These are phyloP conservation scores for Cheilosia grossa DNA, from an alignment of 2,888 invertebrate species.

Conservation along the genomic window DNA sequence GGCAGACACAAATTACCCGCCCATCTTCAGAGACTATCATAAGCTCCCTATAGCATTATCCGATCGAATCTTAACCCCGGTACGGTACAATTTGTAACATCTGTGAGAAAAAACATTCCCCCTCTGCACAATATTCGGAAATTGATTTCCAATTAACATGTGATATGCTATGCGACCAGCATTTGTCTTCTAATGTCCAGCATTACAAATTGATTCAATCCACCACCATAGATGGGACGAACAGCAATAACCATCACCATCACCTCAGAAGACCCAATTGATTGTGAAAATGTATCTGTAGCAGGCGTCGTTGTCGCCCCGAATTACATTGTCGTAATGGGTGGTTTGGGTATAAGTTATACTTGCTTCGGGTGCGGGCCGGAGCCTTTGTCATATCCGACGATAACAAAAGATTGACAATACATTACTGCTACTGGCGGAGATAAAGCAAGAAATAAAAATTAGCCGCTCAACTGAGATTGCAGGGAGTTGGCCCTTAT, in stretches of 20 bases:
- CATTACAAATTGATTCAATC: constrained; percentile 61
- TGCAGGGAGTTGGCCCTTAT: constrained; percentile 4
- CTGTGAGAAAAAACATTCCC: constrained; percentile 49
- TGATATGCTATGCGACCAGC: constrained; percentile 48
- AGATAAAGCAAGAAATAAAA: constrained; percentile 53
- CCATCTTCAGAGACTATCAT: constrained; percentile 31
- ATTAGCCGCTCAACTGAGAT: constrained; percentile 42
- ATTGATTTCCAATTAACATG: constrained; percentile 70
- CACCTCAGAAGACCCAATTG: constrained; percentile 25
- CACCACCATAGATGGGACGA: constrained; percentile 19
- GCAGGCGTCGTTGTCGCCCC: constrained; percentile 36
- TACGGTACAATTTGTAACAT: constrained; percentile 61
- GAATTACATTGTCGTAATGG: constrained; percentile 9
- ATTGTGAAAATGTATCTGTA: constrained; percentile 10
- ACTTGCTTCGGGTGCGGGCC: background rate
- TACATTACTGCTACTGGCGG: constrained; percentile 32
- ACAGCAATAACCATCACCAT: constrained; percentile 50
- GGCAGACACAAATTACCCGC: background rate
- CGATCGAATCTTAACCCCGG: constrained; percentile 9
- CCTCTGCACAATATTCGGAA: background rate
- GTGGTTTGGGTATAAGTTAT: constrained; percentile 10
- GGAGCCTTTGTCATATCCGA: constrained; percentile 5
- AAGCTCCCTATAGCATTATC: constrained; percentile 16
- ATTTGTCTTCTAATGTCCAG: constrained; percentile 53
- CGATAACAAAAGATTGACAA: constrained; percentile 58